Percentiles rank a stretch among this genome's conserved stretches.
phyloP scores from a whole-genome alignment of 2,888 invertebrate genomes.

The Tenthredo mesomela region DNA sequence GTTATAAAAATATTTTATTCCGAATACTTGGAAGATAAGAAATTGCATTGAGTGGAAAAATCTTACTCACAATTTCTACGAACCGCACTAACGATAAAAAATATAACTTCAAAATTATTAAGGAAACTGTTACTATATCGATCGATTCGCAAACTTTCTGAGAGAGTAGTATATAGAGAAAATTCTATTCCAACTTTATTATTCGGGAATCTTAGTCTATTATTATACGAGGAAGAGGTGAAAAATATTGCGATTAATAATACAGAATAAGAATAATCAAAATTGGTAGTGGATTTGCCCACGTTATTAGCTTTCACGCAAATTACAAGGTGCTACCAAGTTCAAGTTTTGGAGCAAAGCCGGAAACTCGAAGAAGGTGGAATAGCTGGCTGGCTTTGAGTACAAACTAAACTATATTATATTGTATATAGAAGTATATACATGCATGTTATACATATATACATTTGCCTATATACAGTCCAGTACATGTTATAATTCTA shows the following conservation, averaged over 20 bases:
- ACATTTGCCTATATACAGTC: not conserved
- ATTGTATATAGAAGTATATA: not conserved
- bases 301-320: slow-evolving; percentile 59
- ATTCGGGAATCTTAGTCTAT: not conserved
- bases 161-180: slow-evolving; percentile 36
- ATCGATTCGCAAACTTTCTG: not conserved
- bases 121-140: not conserved
- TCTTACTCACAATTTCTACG: not conserved
- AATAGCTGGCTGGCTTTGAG: slow-evolving; percentile 4
- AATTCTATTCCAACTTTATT: not conserved
- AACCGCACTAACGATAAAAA: not conserved
- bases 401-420: not conserved
- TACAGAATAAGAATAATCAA: slow-evolving; percentile 43
- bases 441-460: not conserved
- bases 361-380: not conserved
- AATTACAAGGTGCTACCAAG: slow-evolving; percentile 54
- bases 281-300: not conserved
- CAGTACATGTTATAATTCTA: not conserved
- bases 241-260: slow-evolving; percentile 55
- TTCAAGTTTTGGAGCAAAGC: slow-evolving; percentile 37
- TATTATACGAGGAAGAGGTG: not conserved
- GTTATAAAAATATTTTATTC: not conserved
- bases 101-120: not conserved
- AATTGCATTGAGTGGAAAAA: not conserved
- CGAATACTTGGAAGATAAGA: not conserved